Evolutionary conservation across 2,797 vertebrate genomes (phyloP).

Genomic region (Sphaeramia orbicularis): DNA sequence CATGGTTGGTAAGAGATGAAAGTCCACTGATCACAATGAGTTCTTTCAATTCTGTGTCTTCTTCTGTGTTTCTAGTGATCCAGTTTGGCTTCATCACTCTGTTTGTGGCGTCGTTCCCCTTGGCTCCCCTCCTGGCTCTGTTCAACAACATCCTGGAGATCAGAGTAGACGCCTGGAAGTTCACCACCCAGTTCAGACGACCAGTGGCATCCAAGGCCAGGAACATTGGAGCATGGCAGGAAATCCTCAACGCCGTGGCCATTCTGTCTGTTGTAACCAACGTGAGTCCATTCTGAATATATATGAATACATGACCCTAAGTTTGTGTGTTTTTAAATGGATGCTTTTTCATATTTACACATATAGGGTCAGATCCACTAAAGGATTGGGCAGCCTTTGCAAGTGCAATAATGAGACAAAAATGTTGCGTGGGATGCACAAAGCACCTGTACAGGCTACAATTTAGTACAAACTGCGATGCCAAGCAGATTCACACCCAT

Average conservation of each 20-base stretch:
- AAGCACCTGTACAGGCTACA: too few relatives aligned
- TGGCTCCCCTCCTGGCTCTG: slow-evolving; percentile 96
- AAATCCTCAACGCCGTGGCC: slow-evolving; percentile 94
- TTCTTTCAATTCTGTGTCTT: not conserved
- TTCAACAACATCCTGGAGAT: slow-evolving; percentile 96
- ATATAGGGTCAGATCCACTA: too few relatives aligned
- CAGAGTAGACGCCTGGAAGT: slow-evolving; percentile 96
- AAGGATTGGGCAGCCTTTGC: too few relatives aligned
- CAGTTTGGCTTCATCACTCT: slow-evolving; percentile 98
- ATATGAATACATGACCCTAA: too few relatives aligned
- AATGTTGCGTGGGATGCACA: too few relatives aligned
- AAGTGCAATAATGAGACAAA: too few relatives aligned
- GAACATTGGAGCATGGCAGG: slow-evolving; percentile 96
- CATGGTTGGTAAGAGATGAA: not conserved
- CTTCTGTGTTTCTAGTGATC: slow-evolving; percentile 84
- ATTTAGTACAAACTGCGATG: too few relatives aligned
- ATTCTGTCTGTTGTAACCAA: slow-evolving; percentile 96
- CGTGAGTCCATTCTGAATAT: slow-evolving; percentile 47
- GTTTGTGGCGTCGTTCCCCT: slow-evolving; percentile 97
- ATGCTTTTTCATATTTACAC: too few relatives aligned
- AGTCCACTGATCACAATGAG: not conserved
- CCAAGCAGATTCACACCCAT: too few relatives aligned
- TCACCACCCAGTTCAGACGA: slow-evolving; percentile 95
- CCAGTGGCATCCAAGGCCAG: slow-evolving; percentile 94
- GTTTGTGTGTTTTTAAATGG: too few relatives aligned